These are phyloP conservation scores for Trypoxylon attenuatum DNA, from an alignment of 2,888 invertebrate species.

Conservation along the genomic window DNA sequence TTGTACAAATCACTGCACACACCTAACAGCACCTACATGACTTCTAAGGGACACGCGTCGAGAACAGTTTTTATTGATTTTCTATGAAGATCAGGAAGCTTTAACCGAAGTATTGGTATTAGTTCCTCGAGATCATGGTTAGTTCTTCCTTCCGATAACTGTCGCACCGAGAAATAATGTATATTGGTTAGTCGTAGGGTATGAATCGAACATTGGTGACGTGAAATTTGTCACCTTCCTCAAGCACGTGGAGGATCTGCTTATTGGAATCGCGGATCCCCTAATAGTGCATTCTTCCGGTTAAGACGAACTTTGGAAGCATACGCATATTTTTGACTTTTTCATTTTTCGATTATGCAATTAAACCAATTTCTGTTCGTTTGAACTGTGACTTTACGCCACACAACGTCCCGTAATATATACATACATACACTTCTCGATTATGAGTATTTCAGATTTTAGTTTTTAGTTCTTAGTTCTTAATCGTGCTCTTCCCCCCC, in stretches of 20 bases:
- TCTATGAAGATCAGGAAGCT: neutral
- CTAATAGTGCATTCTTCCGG: no score
- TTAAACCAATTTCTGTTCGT: no score
- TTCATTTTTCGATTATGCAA: no score
- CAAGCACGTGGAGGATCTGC: neutral
- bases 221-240: constrained; percentile 24
- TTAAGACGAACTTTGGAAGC: no score
- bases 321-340: no score
- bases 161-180: constrained; percentile 30
- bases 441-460: no score
- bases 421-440: no score
- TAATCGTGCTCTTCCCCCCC: no score
- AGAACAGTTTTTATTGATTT: neutral
- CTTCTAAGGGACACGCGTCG: constrained; percentile 9
- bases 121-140: constrained; percentile 33
- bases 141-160: constrained; percentile 37
- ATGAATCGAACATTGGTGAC: constrained; percentile 37
- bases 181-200: constrained; percentile 45
- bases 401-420: no score
- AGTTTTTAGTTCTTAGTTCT: no score
- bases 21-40: constrained; percentile 25
- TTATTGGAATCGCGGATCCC: no score
- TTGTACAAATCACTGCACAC: constrained; percentile 40
- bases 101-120: constrained; percentile 19
- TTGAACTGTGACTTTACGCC: no score